Evolutionary conservation across 2,888 invertebrate genomes (phyloP), one percentile per base, ranked within the genome.

Genomic region (Leucoma salicis): DNA sequence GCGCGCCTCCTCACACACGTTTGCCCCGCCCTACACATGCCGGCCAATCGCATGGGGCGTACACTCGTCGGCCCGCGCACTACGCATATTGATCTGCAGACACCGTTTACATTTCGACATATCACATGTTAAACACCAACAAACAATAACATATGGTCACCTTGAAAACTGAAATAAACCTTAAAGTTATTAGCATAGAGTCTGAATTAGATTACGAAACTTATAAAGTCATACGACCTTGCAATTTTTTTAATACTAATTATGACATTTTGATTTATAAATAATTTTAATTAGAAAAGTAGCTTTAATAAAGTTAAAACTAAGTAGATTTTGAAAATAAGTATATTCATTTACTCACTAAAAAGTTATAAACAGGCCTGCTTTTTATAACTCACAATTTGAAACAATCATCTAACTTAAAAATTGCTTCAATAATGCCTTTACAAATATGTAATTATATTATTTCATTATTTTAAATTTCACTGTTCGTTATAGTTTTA

Each of bases 1-100:
- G 74, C 82, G 85, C 78, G 73, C 82, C 82, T 78, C 76, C 77
- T 78, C 79, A 78, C 67, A 80, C 73, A 73, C 70, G 70, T 44
- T 59, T 62, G 85, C 85, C 80, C 77, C 88, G 88, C 86, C 90
- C 82, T 80, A 70, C 79, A 66, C 66, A 74, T 75, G 73, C 66
- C 71, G 81, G 83, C 90, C 90, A 90, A 90, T 90, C 78, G 77
- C 84, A 73, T 67, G 70, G 70, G 77, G 75, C 76, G 77, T 75
- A 83, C 86, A 6, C 29, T 29, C 14, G 29, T 1, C 63, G 50
- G 61, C 61, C 54, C 63, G 63, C 81, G 78, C 82, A 69, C 80
- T 85, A 87, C 89, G 85, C 88, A 89, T 90, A 90, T 90, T 87
- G 90, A 90, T 90, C 90, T 89, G 88, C 80, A 85, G 87, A 86